These are phyloP conservation scores for Anguilla pacifica DNA, from an alignment of 2,797 vertebrate genomes.

Conservation along the genomic window DNA sequence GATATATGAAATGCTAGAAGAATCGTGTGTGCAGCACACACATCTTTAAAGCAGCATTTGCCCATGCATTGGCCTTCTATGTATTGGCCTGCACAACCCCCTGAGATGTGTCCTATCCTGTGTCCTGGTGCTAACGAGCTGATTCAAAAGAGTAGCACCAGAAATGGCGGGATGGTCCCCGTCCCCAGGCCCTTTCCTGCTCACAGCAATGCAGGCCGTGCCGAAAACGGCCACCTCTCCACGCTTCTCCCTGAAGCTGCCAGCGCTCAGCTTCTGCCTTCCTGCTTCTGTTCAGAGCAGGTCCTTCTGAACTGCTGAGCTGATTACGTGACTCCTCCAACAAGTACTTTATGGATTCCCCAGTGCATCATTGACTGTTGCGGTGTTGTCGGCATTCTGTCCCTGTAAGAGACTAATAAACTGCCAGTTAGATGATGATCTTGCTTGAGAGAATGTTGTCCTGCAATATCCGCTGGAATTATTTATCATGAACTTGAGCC, in stretches of 20 bases:
- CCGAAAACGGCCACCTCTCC: background rate
- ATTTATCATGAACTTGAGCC: background rate
- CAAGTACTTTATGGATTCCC: conserved; percentile 1
- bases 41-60: background rate
- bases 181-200: background rate
- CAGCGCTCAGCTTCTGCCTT: background rate
- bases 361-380: background rate
- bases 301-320: background rate
- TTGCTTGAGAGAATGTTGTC: background rate
- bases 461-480: background rate
- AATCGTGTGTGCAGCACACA: too few species aligned
- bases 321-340: conserved; percentile 10
- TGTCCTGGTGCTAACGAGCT: background rate
- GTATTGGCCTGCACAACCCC: background rate
- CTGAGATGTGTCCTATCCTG: background rate
- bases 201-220: background rate
- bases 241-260: background rate
- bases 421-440: background rate
- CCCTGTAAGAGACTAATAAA: background rate
- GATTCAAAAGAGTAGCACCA: background rate
- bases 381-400: conserved; percentile 3
- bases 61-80: background rate
- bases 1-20: too few species aligned
- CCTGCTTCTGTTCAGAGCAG: background rate
- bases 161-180: background rate